Evolutionary conservation across 2,797 vertebrate species (phyloP).

Genomic region (Vespertilio murinus): DNA sequence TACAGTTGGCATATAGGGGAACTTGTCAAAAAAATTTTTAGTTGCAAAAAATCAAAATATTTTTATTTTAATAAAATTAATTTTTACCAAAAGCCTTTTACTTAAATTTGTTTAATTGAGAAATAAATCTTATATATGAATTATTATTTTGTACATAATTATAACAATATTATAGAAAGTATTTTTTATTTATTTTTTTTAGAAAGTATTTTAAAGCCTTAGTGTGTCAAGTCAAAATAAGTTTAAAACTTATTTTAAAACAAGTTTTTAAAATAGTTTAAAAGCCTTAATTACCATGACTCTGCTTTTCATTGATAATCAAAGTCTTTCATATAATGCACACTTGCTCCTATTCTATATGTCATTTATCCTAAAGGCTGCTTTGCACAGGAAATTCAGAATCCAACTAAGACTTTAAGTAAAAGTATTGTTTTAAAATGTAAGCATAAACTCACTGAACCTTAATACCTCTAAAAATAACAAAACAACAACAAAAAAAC

Average conservation of each 20-base stretch:
- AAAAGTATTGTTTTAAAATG: constrained; percentile 37
- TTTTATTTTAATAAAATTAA: constrained; percentile 44
- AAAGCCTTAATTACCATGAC: background rate
- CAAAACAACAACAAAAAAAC: background rate
- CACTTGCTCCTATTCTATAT: constrained; percentile 4
- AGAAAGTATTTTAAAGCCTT: constrained; percentile 40
- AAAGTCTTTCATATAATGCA: background rate
- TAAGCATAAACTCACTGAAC: background rate
- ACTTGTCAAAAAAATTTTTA: background rate
- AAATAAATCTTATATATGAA: constrained; percentile 28
- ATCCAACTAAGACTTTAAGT: constrained; percentile 19
- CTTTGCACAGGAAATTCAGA: constrained; percentile 32
- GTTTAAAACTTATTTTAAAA: background rate
- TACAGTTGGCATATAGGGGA: background rate
- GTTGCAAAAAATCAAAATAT: background rate
- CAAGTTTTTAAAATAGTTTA: constrained; percentile 36
- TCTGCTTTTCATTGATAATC: constrained; percentile 14
- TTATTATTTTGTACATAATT: constrained; percentile 30
- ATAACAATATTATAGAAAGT: background rate
- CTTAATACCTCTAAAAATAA: constrained; percentile 40
- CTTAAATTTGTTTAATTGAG: constrained; percentile 45
- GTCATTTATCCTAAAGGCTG: background rate
- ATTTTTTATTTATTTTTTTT: background rate
- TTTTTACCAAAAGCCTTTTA: background rate
- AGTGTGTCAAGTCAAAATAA: background rate